Conservation (phyloP, 1,140 invertebrate genomes). For the Trichonephila inaurata region DNA sequence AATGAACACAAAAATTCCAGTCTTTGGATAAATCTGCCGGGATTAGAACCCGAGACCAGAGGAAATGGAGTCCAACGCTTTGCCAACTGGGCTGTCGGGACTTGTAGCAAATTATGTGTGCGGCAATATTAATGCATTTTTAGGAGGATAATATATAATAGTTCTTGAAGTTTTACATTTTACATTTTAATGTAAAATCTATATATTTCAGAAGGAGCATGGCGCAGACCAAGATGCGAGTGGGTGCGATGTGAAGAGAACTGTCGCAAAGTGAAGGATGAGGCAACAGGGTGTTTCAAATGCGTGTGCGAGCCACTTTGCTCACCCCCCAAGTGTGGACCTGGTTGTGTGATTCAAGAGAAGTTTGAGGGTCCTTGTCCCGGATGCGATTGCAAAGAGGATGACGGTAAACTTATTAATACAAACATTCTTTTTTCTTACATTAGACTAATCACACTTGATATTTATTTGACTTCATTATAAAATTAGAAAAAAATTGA, state of each 20-base stretch:
- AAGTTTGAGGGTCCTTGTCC: conserved; percentile 53
- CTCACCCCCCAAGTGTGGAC: conserved; percentile 29
- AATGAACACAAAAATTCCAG: too few relatives aligned
- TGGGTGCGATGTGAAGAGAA: not conserved
- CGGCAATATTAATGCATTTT: too few relatives aligned
- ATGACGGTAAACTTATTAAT: not conserved
- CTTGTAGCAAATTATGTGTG: too few relatives aligned
- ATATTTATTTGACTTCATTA: too few relatives aligned
- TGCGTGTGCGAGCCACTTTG: conserved; percentile 47
- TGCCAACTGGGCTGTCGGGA: too few relatives aligned
- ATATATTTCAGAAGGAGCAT: not conserved
- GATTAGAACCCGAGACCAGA: too few relatives aligned
- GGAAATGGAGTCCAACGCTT: too few relatives aligned
- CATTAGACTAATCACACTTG: too few relatives aligned
- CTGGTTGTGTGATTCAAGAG: conserved; percentile 36
- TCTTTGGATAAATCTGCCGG: too few relatives aligned
- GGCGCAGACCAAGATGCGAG: not conserved
- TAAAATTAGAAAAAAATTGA: too few relatives aligned
- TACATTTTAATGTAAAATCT: not conserved
- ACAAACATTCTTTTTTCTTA: too few relatives aligned
- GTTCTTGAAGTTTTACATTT: not conserved
- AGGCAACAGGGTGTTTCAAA: conserved; percentile 2
- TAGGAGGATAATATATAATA: too few relatives aligned
- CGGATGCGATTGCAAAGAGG: conserved; percentile 41
- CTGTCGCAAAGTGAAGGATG: conserved; percentile 33